phyloP scores from a whole-genome alignment of 2,113 vertebrate genomes.

The Pionites leucogaster region DNA sequence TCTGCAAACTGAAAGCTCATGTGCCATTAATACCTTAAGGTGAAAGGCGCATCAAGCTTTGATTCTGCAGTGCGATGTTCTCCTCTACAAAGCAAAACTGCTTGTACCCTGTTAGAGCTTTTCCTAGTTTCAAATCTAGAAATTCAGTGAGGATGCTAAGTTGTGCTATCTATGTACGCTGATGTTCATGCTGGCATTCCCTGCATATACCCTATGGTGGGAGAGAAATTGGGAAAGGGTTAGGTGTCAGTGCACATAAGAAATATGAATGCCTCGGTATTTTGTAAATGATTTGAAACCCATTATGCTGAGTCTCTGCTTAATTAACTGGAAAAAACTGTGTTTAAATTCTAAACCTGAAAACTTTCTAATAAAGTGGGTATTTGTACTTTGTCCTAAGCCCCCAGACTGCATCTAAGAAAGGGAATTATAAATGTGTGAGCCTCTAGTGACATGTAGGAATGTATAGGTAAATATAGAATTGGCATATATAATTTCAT shows the following conservation, averaged over 20 bases:
- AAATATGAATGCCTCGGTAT: background rate
- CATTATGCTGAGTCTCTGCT: background rate
- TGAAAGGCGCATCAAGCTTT: background rate
- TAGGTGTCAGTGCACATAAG: rapidly evolving
- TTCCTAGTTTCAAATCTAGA: background rate
- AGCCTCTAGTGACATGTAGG: background rate
- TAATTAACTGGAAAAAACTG: background rate
- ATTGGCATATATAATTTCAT: background rate
- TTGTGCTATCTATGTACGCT: background rate
- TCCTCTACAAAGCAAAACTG: background rate
- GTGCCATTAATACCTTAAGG: background rate
- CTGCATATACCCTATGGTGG: rapidly evolving
- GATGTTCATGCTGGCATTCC: background rate
- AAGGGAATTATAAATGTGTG: background rate
- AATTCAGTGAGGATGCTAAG: background rate
- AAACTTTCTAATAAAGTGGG: background rate
- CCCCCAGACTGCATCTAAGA: background rate
- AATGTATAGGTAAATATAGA: background rate
- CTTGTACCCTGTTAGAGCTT: rapidly evolving
- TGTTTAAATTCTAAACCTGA: background rate
- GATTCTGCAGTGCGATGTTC: background rate
- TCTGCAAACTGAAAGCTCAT: background rate
- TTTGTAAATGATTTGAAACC: background rate
- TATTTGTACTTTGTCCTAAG: background rate
- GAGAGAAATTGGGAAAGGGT: background rate